Evolutionary conservation across 2,113 vertebrate species (phyloP).

Genomic region (Thamnophis sirtalis): DNA sequence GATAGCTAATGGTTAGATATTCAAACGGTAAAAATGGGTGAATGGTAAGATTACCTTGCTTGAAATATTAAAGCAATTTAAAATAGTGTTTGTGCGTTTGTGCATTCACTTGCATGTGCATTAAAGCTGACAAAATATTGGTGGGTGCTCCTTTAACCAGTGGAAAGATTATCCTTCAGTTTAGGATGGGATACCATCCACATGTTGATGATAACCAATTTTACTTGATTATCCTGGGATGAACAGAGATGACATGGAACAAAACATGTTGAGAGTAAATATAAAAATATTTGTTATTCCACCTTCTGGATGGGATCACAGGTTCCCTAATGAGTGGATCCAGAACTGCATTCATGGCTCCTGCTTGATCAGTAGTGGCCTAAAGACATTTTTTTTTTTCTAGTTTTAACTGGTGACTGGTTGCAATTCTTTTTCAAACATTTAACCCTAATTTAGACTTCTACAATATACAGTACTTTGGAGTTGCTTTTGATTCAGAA

Average conservation of each 20-base stretch:
- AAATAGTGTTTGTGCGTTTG: not conserved
- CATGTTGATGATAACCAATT: not conserved
- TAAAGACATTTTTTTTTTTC: not conserved
- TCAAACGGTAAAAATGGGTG: not conserved
- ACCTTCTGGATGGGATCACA: not conserved
- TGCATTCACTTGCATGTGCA: not conserved
- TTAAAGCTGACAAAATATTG: not conserved
- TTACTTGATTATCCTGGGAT: not conserved
- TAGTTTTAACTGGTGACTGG: not conserved
- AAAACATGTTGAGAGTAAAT: not conserved
- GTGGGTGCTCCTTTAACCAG: not conserved
- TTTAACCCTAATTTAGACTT: not conserved
- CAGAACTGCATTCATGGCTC: not conserved
- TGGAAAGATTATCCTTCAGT: not conserved
- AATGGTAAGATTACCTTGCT: not conserved
- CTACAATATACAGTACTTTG: not conserved
- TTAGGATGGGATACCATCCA: not conserved
- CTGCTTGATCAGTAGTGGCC: not conserved
- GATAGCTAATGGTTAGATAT: not conserved
- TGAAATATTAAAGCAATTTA: not conserved
- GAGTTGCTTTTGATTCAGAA: not conserved
- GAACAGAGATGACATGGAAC: not conserved
- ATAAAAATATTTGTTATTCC: not conserved
- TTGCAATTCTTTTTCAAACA: not conserved
- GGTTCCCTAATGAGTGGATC: not conserved